Percentiles rank a stretch among this genome's conserved stretches.
phyloP scores from a whole-genome alignment of 2,797 vertebrate species.

The Urosaurus nigricauda region DNA sequence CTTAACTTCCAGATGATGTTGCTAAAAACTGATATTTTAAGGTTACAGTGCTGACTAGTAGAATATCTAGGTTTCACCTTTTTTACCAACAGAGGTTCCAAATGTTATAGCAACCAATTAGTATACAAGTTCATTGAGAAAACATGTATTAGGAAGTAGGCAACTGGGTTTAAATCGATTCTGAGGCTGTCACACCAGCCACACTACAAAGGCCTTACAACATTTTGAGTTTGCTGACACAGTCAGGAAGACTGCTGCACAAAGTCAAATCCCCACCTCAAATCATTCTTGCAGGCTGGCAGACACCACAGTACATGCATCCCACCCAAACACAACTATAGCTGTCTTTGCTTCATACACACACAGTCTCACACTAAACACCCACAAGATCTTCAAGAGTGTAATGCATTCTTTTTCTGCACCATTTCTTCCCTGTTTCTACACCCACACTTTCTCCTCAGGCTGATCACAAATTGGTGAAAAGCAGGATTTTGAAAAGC shows the following conservation, averaged over 20 bases:
- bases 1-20: background rate
- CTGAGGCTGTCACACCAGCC: background rate
- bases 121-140: background rate
- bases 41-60: background rate
- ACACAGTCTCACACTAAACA: background rate
- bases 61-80: background rate
- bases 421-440: background rate
- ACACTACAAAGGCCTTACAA: background rate
- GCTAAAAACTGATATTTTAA: background rate
- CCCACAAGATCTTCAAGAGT: background rate
- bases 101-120: background rate
- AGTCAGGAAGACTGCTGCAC: background rate
- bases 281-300: constrained; percentile 3
- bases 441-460: constrained; percentile 75
- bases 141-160: background rate
- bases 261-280: background rate
- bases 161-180: background rate
- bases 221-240: background rate
- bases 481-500: background rate
- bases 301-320: background rate
- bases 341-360: background rate
- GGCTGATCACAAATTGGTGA: background rate
- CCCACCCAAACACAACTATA: constrained; percentile 11
- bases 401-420: background rate
- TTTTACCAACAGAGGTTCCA: background rate